Evolutionary conservation across 23 tunicate genomes (phyloP).

Genomic region (Trididemnum clinides): DNA sequence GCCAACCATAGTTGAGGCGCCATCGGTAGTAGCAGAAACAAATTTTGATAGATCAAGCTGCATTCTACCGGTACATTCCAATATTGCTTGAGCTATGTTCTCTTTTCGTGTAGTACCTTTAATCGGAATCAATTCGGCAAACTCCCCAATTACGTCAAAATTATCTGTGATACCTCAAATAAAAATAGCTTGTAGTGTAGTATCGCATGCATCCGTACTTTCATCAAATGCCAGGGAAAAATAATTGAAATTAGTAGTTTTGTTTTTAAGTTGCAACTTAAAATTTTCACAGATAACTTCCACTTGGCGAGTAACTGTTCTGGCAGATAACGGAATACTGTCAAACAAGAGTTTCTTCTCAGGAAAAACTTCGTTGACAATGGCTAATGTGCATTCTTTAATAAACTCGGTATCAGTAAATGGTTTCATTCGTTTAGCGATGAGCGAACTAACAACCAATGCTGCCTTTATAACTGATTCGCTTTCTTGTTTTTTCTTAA

Average conservation of each 20-base stretch:
- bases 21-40: too few relatives aligned
- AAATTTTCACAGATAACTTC: slow-evolving; percentile 17
- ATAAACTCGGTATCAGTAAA: slow-evolving; percentile 25
- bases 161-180: not conserved
- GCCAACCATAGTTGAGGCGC: too few relatives aligned
- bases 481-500: not conserved
- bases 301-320: too few relatives aligned
- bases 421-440: slow-evolving; percentile 7
- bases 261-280: slow-evolving; percentile 3
- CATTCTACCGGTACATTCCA: too few relatives aligned
- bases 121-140: not conserved
- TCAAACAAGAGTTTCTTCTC: not conserved
- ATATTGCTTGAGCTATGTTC: not conserved
- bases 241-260: slow-evolving; percentile 5
- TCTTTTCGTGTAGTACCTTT: not conserved
- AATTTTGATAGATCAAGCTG: too few relatives aligned
- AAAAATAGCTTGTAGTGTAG: not conserved
- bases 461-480: not conserved
- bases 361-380: not conserved
- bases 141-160: not conserved
- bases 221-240: slow-evolving; percentile 12
- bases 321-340: too few relatives aligned
- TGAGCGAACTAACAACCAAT: not conserved
- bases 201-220: not conserved
- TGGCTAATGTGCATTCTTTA: slow-evolving; percentile 1